Evolutionary conservation across 2,113 vertebrate genomes (phyloP), one percentile per base, ranked within the genome.

Genomic region (Amazona guildingii): DNA sequence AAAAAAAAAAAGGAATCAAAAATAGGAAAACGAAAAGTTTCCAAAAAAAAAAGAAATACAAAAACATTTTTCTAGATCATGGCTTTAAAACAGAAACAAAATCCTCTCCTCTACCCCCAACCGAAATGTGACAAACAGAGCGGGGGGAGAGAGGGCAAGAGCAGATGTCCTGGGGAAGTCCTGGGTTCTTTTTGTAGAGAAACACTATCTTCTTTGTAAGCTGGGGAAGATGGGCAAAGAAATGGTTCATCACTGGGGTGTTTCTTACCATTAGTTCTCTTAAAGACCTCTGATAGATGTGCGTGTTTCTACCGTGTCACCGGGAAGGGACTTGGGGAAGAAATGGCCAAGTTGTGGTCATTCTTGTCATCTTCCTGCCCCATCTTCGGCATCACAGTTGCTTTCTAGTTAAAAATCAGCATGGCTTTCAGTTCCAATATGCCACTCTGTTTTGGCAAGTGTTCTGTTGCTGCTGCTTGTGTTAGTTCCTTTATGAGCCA

Each of bases 61-160:
- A 3, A 63, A 82, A 86, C 86, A 28, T 93, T 97, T 97, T 98
- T 97, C 95, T 98, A 98, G 97, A 96, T 94, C 74, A 96, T 98
- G 97, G 98, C 97, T 98, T 98, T 97, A 97, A 97, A 97, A 63
- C 85, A 86, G 78, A 91, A 96, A 82, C 28, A 69, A 96, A 83
- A 83, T 72, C 67, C 75, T 90, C 29, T 57, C 81, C 20, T 52
- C 82, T 81, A 7, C 39, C 86, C 77, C 44, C 80, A 70, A 16
- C 81, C 2, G 11, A 70, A 91, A 80, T 5, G 3, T 70, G 67
- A 90, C 70, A 92, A 25, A 46, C 41, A 49, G 88, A 44, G 52
- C 0, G 73, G 93, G 74, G 85, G 85, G 88, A 79, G 93, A 82
- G 92, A 37, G 91, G 66, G 57, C 52, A 33, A 86, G 92, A 92